These are phyloP conservation scores for Mactra quadrangularis DNA, from an alignment of 1,140 invertebrate species.

Conservation along the genomic window DNA sequence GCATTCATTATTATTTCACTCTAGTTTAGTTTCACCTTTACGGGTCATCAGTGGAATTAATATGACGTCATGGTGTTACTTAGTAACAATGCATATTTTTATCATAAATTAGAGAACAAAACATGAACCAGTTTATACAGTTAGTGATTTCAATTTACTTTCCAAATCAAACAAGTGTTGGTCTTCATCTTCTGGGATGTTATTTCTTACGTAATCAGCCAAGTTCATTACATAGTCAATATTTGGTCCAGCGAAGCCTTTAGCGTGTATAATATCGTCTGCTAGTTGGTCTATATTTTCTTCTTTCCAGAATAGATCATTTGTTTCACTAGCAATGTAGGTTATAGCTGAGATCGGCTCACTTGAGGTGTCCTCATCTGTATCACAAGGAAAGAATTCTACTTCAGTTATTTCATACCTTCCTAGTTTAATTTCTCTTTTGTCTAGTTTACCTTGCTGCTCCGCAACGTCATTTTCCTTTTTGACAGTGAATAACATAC, in stretches of 20 bases:
- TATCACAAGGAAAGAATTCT: conserved; percentile 88
- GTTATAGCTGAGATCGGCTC: conserved; percentile 85
- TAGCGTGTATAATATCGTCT: conserved; percentile 88
- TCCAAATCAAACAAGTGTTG: conserved; percentile 88
- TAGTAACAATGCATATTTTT: no score
- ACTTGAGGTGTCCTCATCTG: neutral
- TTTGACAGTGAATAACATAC: conserved; percentile 90
- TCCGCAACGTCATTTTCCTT: conserved; percentile 83
- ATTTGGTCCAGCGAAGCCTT: conserved; percentile 85
- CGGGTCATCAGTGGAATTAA: no score
- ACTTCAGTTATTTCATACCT: conserved; percentile 90
- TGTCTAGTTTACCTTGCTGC: conserved; percentile 90
- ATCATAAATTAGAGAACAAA: no score
- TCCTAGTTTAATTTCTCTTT: conserved; percentile 90
- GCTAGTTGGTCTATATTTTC: conserved; percentile 89
- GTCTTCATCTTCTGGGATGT: conserved; percentile 90
- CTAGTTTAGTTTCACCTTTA: no score
- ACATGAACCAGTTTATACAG: no score
- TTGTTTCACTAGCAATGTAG: conserved; percentile 90
- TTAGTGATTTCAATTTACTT: no score
- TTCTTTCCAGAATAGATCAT: conserved; percentile 90
- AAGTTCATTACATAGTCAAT: conserved; percentile 92
- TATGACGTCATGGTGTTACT: no score
- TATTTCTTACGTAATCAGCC: conserved; percentile 91
- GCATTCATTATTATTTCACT: no score